Percentiles rank a stretch among this genome's conserved stretches.
Conservation (phyloP, 2,888 invertebrate genomes). For the Horisme vitalbata region DNA sequence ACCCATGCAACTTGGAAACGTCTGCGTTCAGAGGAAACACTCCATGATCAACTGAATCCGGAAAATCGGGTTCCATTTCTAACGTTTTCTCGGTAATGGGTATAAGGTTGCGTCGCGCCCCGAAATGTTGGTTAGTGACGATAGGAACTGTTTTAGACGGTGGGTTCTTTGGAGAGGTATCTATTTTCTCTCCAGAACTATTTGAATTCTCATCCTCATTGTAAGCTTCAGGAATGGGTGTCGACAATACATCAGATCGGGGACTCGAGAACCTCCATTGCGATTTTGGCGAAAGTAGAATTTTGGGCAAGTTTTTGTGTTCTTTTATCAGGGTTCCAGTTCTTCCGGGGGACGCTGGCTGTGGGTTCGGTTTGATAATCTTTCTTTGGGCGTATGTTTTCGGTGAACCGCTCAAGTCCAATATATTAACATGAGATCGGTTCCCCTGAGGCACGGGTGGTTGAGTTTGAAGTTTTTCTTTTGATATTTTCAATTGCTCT, state of each 20-base stretch:
- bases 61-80: slow-evolving; percentile 55
- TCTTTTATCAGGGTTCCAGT: slow-evolving; percentile 74
- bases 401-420: slow-evolving; percentile 88
- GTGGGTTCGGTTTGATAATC: slow-evolving; percentile 74
- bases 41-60: slow-evolving; percentile 61
- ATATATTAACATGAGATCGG: slow-evolving; percentile 83
- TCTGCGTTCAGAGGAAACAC: slow-evolving; percentile 76
- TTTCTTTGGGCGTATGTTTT: slow-evolving; percentile 86
- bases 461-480: slow-evolving; percentile 72
- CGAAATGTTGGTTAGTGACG: slow-evolving; percentile 75
- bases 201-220: slow-evolving; percentile 89
- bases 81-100: slow-evolving; percentile 64
- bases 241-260: slow-evolving; percentile 91
- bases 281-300: slow-evolving; percentile 87
- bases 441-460: slow-evolving; percentile 54
- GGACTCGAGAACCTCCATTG: slow-evolving; percentile 89
- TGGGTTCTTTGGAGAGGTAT: slow-evolving; percentile 55
- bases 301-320: slow-evolving; percentile 83
- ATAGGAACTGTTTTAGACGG: slow-evolving; percentile 75
- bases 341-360: slow-evolving; percentile 81
- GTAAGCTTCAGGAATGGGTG: slow-evolving; percentile 92
- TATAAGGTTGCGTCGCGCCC: slow-evolving; percentile 72
- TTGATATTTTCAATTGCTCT: slow-evolving; percentile 88
- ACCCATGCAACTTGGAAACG: slow-evolving; percentile 49
- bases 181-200: slow-evolving; percentile 82